phyloP scores from a whole-genome alignment of 2,113 vertebrate genomes.

The Hydrolagus affinis region DNA sequence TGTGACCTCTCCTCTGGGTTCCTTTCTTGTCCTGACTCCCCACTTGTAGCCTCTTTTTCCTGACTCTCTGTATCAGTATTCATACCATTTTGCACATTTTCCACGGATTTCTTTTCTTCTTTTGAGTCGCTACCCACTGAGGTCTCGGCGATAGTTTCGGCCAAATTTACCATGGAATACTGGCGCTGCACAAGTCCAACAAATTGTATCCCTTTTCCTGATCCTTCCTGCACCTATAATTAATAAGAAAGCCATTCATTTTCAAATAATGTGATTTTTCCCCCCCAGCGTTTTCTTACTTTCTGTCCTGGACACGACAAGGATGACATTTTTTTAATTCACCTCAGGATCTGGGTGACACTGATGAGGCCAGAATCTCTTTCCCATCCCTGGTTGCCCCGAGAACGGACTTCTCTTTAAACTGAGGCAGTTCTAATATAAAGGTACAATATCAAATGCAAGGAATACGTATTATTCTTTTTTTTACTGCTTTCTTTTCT shows the following conservation, averaged over 20 bases:
- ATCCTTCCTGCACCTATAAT: constrained; percentile 84
- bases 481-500: no score
- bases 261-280: no score
- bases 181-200: constrained; percentile 83
- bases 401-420: no score
- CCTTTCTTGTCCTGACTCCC: background rate
- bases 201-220: constrained; percentile 81
- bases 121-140: constrained; percentile 57
- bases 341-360: no score
- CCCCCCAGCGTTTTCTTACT: background rate
- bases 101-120: constrained; percentile 23
- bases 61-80: constrained; percentile 32
- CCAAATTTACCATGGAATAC: constrained; percentile 41
- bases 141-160: constrained; percentile 46
- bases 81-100: constrained; percentile 36
- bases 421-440: no score
- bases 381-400: no score
- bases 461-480: no score
- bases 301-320: background rate
- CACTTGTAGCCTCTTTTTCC: constrained; percentile 34
- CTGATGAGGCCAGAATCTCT: no score
- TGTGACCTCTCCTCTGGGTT: constrained; percentile 36
- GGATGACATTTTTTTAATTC: no score
- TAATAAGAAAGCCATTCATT: constrained; percentile 36
- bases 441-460: no score